A percentile compares a stretch with the other conserved stretches of the same genome.
These are phyloP conservation scores for Drosophila lacteicornis DNA, from an alignment of 1,140 invertebrate species.

Conservation along the genomic window DNA sequence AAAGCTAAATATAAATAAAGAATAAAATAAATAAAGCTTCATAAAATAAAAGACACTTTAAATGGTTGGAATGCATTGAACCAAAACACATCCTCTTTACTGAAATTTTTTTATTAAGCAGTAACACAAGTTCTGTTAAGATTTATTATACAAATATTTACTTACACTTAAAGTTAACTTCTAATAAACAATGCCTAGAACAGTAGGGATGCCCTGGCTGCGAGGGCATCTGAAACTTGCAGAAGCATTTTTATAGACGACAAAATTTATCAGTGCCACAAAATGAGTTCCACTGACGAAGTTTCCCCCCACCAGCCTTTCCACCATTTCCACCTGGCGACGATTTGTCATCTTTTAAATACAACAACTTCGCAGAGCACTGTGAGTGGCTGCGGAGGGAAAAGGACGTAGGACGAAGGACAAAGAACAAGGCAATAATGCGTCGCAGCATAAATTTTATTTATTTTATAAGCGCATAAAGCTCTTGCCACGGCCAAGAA, in stretches of 20 bases:
- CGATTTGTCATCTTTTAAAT: slow-evolving; percentile 84
- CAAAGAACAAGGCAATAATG: slow-evolving; percentile 80
- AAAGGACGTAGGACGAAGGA: slow-evolving; percentile 25
- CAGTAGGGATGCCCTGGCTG: not conserved
- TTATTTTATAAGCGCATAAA: slow-evolving; percentile 80
- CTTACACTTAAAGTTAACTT: too few species aligned
- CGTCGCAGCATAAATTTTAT: slow-evolving; percentile 83
- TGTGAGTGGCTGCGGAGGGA: slow-evolving; percentile 23
- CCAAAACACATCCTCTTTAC: too few species aligned
- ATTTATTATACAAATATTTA: not conserved
- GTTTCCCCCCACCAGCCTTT: slow-evolving; percentile 5
- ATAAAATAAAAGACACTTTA: not conserved
- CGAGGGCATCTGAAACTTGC: slow-evolving; percentile 46
- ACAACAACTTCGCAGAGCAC: slow-evolving; percentile 50
- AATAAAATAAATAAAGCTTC: not conserved
- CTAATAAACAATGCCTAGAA: not conserved
- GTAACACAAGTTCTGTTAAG: not conserved
- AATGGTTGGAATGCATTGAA: too few species aligned
- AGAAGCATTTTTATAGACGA: slow-evolving; percentile 67
- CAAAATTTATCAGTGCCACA: slow-evolving; percentile 82
- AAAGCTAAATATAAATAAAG: not conserved
- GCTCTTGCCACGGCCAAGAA: slow-evolving; percentile 51
- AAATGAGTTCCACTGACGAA: slow-evolving; percentile 62
- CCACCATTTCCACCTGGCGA: slow-evolving; percentile 61
- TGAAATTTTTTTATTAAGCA: not conserved